Conservation (phyloP, 2,888 invertebrate species). For the Caenorhabditis angaria region DNA sequence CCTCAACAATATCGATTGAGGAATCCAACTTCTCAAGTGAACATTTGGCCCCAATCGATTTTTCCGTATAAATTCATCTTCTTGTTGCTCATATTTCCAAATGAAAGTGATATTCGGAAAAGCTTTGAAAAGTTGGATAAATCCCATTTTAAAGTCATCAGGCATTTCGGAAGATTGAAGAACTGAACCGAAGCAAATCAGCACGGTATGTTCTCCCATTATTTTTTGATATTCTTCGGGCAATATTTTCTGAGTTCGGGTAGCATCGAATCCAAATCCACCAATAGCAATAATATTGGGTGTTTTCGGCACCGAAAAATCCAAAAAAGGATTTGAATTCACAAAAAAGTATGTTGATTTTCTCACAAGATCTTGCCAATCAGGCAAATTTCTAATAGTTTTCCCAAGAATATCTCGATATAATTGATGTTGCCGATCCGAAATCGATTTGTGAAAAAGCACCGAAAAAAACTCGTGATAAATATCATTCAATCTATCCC, state of each 20-base stretch:
- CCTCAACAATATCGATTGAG: slow-evolving; percentile 24
- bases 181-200: slow-evolving; percentile 34
- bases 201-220: slow-evolving; percentile 26
- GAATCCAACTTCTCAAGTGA: slow-evolving; percentile 29
- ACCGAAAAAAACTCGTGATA: not conserved
- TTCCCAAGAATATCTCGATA: not conserved
- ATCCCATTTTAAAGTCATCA: slow-evolving; percentile 19
- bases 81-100: slow-evolving; percentile 42
- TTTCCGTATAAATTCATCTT: slow-evolving; percentile 12
- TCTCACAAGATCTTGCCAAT: slow-evolving; percentile 14
- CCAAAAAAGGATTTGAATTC: slow-evolving; percentile 23
- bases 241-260: not conserved
- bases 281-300: slow-evolving; percentile 15
- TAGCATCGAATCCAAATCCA: slow-evolving; percentile 9
- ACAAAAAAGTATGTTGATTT: slow-evolving; percentile 15
- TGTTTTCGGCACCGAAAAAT: slow-evolving; percentile 12
- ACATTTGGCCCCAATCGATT: slow-evolving; percentile 21
- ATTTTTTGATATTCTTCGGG: slow-evolving; percentile 30
- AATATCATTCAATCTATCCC: slow-evolving; percentile 21
- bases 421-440: slow-evolving; percentile 5
- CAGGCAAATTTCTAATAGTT: not conserved
- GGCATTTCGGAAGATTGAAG: slow-evolving; percentile 31
- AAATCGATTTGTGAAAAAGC: not conserved
- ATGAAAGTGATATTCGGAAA: slow-evolving; percentile 34
- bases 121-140: slow-evolving; percentile 13